Conservation (phyloP, 2,888 invertebrate species). For the Omphaloscelis lunosa region DNA sequence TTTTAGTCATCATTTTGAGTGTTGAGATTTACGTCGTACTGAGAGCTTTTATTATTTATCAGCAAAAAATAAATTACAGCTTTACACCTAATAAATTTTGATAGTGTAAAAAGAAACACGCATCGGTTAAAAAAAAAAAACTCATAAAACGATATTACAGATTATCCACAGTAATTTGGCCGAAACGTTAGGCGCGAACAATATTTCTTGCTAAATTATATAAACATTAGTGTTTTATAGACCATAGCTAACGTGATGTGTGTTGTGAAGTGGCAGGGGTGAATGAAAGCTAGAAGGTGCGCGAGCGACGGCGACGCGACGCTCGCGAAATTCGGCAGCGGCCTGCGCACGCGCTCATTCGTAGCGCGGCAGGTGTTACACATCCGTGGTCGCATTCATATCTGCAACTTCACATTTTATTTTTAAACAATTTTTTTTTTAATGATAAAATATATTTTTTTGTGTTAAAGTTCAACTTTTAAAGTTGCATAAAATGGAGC, state of each 20-base stretch:
- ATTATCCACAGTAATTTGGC: constrained; percentile 65
- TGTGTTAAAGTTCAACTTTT: not conserved
- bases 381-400: constrained; percentile 67
- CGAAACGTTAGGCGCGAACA: constrained; percentile 55
- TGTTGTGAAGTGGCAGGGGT: constrained; percentile 55
- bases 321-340: constrained; percentile 79
- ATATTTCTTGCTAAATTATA: constrained; percentile 63
- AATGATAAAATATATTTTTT: not conserved
- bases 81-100: constrained; percentile 49
- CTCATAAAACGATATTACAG: constrained; percentile 56
- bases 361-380: constrained; percentile 66
- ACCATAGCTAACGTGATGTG: constrained; percentile 45
- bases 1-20: not conserved
- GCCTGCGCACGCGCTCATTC: constrained; percentile 70
- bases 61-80: constrained; percentile 40
- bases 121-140: constrained; percentile 11
- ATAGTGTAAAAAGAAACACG: constrained; percentile 37
- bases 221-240: constrained; percentile 60
- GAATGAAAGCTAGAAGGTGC: constrained; percentile 69
- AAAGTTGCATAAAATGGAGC: too few relatives aligned
- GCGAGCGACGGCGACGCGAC: constrained; percentile 47
- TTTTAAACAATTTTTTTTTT: not conserved
- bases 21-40: not conserved
- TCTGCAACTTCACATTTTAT: constrained; percentile 17
- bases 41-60: constrained; percentile 12